These are phyloP conservation scores for Drosophila algonquin DNA, from an alignment of 2,888 invertebrate species.

Conservation along the genomic window DNA sequence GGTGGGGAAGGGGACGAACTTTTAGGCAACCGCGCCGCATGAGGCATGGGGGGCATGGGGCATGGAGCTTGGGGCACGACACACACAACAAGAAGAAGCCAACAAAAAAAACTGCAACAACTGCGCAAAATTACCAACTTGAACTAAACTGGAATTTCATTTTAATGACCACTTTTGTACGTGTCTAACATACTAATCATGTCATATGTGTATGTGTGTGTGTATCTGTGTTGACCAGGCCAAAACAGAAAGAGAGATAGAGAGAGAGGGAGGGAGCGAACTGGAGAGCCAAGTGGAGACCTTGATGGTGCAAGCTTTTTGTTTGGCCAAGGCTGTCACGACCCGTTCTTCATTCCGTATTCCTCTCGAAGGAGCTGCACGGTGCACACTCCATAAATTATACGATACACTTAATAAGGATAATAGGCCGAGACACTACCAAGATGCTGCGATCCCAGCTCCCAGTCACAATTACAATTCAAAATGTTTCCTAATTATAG, in stretches of 20 bases:
- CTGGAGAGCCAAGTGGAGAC: neutral
- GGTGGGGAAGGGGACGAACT: slow-evolving; percentile 7
- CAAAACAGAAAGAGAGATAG: neutral
- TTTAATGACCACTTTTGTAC: slow-evolving; percentile 83
- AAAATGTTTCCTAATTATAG: too few species aligned
- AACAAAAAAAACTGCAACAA: slow-evolving; percentile 74
- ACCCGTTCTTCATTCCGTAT: slow-evolving; percentile 8
- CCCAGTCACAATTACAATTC: neutral
- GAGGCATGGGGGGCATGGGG: neutral
- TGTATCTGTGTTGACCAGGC: slow-evolving; percentile 24
- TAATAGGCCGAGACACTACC: neutral
- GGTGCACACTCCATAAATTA: neutral
- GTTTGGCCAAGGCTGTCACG: slow-evolving; percentile 39
- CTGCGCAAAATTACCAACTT: slow-evolving; percentile 79
- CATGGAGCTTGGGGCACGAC: neutral
- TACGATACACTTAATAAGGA: neutral
- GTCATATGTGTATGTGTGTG: slow-evolving; percentile 57
- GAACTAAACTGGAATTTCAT: slow-evolving; percentile 79
- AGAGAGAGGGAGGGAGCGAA: neutral
- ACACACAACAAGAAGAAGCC: slow-evolving; percentile 14
- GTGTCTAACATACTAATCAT: slow-evolving; percentile 82
- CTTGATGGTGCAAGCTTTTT: slow-evolving; percentile 26
- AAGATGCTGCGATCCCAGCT: neutral
- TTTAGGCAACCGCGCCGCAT: neutral
- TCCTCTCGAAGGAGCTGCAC: neutral